Conservation (phyloP, 2,888 invertebrate genomes). For the Chymomyza fuscimana region DNA sequence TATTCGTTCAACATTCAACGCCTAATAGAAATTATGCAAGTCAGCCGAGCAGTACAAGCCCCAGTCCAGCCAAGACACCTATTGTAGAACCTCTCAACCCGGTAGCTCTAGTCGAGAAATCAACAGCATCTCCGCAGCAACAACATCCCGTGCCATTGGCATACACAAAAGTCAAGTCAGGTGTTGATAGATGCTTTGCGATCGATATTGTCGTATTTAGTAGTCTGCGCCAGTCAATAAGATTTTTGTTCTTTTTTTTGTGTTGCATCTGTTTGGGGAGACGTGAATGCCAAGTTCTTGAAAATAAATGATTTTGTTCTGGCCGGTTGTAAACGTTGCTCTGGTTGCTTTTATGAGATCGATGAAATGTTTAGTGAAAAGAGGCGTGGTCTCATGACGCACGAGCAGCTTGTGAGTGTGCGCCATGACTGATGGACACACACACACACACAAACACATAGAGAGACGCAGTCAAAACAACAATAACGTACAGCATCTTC, state of each 20-base stretch:
- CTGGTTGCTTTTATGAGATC: slow-evolving; percentile 54
- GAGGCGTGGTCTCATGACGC: slow-evolving; percentile 64
- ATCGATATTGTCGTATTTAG: slow-evolving; percentile 36
- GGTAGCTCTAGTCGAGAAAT: slow-evolving; percentile 40
- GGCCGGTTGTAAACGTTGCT: slow-evolving; percentile 21
- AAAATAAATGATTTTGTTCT: slow-evolving; percentile 58
- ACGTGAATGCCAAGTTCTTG: slow-evolving; percentile 36
- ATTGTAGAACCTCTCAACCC: slow-evolving; percentile 36
- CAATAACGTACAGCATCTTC: background rate
- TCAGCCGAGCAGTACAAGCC: slow-evolving; percentile 54
- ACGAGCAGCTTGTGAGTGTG: slow-evolving; percentile 54
- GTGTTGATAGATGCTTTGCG: slow-evolving; percentile 19
- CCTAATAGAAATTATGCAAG: slow-evolving; percentile 67
- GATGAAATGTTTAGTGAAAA: slow-evolving; percentile 63
- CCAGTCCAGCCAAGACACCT: slow-evolving; percentile 17
- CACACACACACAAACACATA: slow-evolving; percentile 20
- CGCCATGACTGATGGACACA: slow-evolving; percentile 53
- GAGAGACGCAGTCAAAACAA: slow-evolving; percentile 11
- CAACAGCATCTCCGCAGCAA: slow-evolving; percentile 34
- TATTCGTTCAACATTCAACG: slow-evolving; percentile 62
- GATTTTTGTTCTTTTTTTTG: slow-evolving; percentile 13
- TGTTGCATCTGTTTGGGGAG: slow-evolving; percentile 28
- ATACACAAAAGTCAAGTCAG: slow-evolving; percentile 12
- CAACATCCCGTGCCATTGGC: slow-evolving; percentile 20
- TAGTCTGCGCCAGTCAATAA: slow-evolving; percentile 13